Evolutionary conservation across 2,888 invertebrate genomes (phyloP), one percentile per base, ranked within the genome.

Genomic region (Oscheius sp.): DNA sequence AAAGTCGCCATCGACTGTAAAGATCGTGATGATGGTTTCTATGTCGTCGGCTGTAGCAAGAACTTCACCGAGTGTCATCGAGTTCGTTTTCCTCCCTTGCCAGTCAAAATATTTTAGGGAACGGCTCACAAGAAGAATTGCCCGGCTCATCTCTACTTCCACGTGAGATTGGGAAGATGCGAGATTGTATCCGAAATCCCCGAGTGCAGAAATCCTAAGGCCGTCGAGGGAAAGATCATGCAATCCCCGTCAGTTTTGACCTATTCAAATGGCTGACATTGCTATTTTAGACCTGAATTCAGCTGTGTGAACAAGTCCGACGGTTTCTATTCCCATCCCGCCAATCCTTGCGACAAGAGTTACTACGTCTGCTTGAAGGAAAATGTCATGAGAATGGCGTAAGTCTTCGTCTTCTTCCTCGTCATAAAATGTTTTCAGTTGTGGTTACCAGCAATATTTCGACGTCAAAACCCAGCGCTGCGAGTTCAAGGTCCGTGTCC

Each of bases 381-480:
- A 25, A n/a, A 46, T 27, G 59, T 49, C 35, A 46, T 58, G 46
- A 21, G 23, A 27, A 46, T 27, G 45, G 43, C 21, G 70, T 70
- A 23, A 59, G 70, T 61, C 29, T 27, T n/a, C n/a, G n/a, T 13
- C 49, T 49, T 7, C 13, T 49, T n/a, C n/a, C n/a, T n/a, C n/a
- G n/a, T 9, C 9, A 9, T 35, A 35, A 9, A 35, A 6, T 9
- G 5, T 35, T 64, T 73, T 73, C 59, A 73, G 73, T n/a, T 74
- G 74, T 43, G 70, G 70, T 16, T 61, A 61, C 29, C 49, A 70
- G 21, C 74, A 74, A 23, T 74, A 21, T 53, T 74, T 70, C 70
- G 74, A 74, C 63, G 63, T 46, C 41, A 16, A 25, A 5, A 63
- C n/a, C 23, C 23, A 74, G 35, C 41, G 45, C 18, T 74, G 74